phyloP scores from a whole-genome alignment of 2,113 vertebrate species.

The Equus quagga region DNA sequence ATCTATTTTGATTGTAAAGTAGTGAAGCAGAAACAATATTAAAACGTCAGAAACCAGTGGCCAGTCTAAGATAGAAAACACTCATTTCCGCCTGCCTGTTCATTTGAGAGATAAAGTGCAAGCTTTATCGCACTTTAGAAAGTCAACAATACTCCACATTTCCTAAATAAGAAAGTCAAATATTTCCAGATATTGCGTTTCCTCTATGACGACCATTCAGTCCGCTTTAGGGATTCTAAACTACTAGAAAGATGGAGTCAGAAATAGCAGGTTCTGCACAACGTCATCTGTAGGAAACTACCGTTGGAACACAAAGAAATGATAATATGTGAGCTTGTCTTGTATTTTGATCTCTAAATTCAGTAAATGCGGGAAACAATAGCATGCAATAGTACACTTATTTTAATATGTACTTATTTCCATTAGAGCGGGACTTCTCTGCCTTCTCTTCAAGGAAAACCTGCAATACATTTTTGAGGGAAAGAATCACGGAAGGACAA shows the following conservation, averaged over 20 bases:
- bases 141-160: not conserved
- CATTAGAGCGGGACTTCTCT: not conserved
- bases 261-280: not conserved
- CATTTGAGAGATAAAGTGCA: conserved; percentile 16
- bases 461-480: not conserved
- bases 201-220: not conserved
- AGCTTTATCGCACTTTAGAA: conserved; percentile 16
- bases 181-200: conserved; percentile 60
- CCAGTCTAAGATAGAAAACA: conserved; percentile 15
- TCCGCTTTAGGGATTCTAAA: not conserved
- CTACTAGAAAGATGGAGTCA: not conserved
- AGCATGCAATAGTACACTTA: not conserved
- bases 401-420: not conserved
- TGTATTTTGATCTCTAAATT: not conserved
- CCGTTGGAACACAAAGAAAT: not conserved
- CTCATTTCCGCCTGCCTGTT: not conserved
- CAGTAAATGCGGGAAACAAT: no score
- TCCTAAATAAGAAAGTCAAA: not conserved
- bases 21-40: conserved; percentile 1
- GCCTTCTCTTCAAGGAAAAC: not conserved
- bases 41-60: conserved; percentile 33
- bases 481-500: not conserved
- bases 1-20: conserved; percentile 49
- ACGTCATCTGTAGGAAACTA: not conserved
- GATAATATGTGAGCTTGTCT: not conserved